phyloP scores from a whole-genome alignment of 2,113 vertebrate genomes.

The Zingel zingel region DNA sequence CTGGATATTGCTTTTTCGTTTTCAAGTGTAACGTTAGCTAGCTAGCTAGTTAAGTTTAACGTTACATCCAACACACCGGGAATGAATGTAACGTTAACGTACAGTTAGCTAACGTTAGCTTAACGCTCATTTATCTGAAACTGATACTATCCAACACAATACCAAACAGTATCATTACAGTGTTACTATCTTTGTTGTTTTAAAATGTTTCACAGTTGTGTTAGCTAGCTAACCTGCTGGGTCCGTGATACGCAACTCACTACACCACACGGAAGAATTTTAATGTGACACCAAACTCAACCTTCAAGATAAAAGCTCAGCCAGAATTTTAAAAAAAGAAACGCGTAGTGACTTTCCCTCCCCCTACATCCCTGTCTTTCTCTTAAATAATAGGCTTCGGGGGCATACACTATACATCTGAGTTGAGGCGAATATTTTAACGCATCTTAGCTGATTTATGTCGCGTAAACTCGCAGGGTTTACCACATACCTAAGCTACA shows the following conservation, averaged over 20 bases:
- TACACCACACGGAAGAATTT: slow-evolving; percentile 51
- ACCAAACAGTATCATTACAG: rapidly evolving
- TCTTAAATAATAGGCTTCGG: rapidly evolving
- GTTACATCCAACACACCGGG: not conserved
- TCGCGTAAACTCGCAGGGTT: not conserved
- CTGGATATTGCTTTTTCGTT: too few species aligned
- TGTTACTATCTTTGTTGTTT: not conserved
- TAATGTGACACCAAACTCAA: slow-evolving; percentile 35
- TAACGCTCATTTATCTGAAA: not conserved
- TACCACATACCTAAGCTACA: not conserved
- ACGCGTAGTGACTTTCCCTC: rapidly evolving
- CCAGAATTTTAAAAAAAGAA: rapidly evolving
- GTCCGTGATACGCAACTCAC: slow-evolving; percentile 3
- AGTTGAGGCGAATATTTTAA: not conserved
- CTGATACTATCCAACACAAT: not conserved
- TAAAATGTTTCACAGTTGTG: not conserved
- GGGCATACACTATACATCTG: not conserved
- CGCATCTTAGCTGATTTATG: not conserved
- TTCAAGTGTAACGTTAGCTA: not conserved
- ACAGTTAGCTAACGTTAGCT: not conserved
- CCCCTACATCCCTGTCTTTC: not conserved
- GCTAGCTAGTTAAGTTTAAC: not conserved
- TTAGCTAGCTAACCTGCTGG: slow-evolving; percentile 55
- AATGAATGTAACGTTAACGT: not conserved
- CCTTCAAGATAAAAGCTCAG: slow-evolving; percentile 63